These are phyloP conservation scores for Steinernema hermaphroditum DNA, from an alignment of 2,888 invertebrate species.

Conservation along the genomic window DNA sequence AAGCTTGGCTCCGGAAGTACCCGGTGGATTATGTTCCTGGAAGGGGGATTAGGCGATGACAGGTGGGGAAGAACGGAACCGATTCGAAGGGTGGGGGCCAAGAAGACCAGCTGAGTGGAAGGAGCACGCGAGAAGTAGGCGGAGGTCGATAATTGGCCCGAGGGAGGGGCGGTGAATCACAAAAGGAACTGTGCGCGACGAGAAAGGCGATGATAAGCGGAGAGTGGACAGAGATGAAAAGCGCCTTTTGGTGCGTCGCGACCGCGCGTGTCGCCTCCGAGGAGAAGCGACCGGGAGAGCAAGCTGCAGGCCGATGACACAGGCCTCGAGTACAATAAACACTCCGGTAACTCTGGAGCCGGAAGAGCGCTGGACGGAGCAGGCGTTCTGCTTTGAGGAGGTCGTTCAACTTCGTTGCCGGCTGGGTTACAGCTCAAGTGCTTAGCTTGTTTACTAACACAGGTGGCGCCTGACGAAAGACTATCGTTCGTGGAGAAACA, in stretches of 20 bases:
- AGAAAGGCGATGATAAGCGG: constrained; percentile 17
- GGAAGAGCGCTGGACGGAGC: no score
- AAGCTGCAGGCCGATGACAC: neutral
- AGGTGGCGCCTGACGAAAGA: no score
- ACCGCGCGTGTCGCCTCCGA: neutral
- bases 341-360: no score
- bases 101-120: constrained; percentile 11
- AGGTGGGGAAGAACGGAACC: neutral
- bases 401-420: no score
- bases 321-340: no score
- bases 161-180: constrained; percentile 23
- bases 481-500: no score
- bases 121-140: neutral
- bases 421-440: no score
- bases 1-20: no score
- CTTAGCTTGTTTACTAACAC: no score
- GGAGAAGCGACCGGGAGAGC: neutral
- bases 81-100: neutral
- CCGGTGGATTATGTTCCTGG: neutral
- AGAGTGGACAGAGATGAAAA: constrained; percentile 18
- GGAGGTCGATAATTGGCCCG: constrained; percentile 30
- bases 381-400: no score
- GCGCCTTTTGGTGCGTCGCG: constrained; percentile 23
- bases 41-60: neutral
- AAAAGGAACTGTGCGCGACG: constrained; percentile 24